These are phyloP conservation scores for Pogonophryne albipinna DNA, from an alignment of 2,797 vertebrate genomes.

Conservation along the genomic window DNA sequence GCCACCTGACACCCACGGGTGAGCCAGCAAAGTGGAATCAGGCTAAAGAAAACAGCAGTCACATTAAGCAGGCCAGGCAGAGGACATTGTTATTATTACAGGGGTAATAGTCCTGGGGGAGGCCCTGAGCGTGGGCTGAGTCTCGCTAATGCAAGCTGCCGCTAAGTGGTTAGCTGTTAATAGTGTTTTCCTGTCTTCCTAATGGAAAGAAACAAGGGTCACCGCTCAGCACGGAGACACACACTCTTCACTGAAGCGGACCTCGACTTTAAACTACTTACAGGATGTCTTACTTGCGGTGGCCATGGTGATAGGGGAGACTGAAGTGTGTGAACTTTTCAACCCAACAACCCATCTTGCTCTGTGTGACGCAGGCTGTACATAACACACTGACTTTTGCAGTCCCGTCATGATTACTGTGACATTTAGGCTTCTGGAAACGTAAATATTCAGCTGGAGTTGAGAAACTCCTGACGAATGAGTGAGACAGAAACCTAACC, in stretches of 20 bases:
- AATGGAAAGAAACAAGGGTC: constrained; percentile 78
- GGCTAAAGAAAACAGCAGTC: constrained; percentile 72
- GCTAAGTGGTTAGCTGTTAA: constrained; percentile 80
- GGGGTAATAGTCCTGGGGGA: constrained; percentile 78
- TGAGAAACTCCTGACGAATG: constrained; percentile 32
- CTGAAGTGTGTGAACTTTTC: constrained; percentile 62
- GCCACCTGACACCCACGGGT: constrained; percentile 67
- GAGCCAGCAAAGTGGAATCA: constrained; percentile 64
- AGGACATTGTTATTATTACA: constrained; percentile 83
- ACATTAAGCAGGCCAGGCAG: constrained; percentile 71
- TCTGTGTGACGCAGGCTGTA: constrained; percentile 2
- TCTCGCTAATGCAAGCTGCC: constrained; percentile 70
- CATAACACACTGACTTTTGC: not conserved
- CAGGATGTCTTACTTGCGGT: constrained; percentile 41
- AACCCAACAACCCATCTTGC: constrained; percentile 35
- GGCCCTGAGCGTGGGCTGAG: constrained; percentile 59
- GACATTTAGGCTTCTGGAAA: constrained; percentile 37
- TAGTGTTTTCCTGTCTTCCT: constrained; percentile 81
- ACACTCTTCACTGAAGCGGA: constrained; percentile 34
- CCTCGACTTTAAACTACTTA: constrained; percentile 50
- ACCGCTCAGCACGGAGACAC: constrained; percentile 51
- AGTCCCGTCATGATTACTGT: not conserved
- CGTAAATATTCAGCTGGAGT: constrained; percentile 46
- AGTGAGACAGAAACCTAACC: constrained; percentile 29
- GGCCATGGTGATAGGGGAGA: constrained; percentile 27